These are phyloP conservation scores for Lasius fuliginosus DNA, from an alignment of 2,888 invertebrate genomes.

Conservation along the genomic window DNA sequence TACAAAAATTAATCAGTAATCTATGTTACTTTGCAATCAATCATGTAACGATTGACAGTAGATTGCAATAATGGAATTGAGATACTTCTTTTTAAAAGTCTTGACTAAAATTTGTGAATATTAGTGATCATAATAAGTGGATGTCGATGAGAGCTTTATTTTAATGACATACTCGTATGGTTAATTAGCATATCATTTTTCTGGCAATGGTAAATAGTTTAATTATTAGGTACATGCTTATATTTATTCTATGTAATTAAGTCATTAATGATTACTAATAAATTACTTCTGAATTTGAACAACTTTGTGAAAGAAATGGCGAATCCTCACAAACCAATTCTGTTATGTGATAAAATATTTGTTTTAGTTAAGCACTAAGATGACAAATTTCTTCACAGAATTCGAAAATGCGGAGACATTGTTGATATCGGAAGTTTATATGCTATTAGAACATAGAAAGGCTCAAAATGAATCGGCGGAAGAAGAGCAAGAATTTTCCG, in stretches of 20 bases:
- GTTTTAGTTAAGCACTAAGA: neutral
- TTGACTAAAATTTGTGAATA: constrained; percentile 7
- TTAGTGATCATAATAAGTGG: neutral
- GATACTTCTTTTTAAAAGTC: neutral
- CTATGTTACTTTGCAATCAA: neutral
- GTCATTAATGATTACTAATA: neutral
- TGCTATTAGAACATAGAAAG: constrained; percentile 98
- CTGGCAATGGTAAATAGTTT: neutral
- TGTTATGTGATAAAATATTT: neutral
- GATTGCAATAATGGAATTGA: neutral
- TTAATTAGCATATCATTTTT: neutral
- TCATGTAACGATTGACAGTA: neutral
- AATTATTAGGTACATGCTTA: neutral
- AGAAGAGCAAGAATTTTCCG: constrained; percentile 99
- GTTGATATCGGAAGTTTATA: constrained; percentile 97
- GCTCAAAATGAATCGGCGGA: constrained; percentile 99
- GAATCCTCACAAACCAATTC: neutral
- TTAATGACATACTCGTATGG: neutral
- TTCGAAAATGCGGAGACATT: constrained; percentile 99
- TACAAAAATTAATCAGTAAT: neutral
- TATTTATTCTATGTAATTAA: neutral
- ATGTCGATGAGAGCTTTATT: neutral
- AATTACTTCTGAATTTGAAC: neutral
- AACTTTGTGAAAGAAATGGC: neutral
- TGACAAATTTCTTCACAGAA: constrained; percentile 88